Evolutionary conservation across 2,113 vertebrate genomes (phyloP).

Genomic region (Alectura lathami): DNA sequence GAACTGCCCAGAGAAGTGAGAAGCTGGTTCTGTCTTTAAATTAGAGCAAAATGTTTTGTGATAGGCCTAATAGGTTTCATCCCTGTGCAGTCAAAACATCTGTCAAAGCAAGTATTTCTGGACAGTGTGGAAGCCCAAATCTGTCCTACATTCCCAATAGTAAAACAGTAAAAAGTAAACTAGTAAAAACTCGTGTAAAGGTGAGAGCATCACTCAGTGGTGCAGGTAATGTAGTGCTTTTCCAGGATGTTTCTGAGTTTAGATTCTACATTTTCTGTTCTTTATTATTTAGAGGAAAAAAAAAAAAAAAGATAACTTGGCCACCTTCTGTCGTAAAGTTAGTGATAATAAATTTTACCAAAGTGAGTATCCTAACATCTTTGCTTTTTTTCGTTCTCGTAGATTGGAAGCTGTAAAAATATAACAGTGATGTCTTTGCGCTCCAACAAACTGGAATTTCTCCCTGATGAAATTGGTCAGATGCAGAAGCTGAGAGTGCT

Average conservation of each 20-base stretch:
- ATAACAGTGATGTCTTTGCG: conserved; percentile 98
- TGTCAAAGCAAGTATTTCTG: background rate
- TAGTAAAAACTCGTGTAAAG: background rate
- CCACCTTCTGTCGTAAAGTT: background rate
- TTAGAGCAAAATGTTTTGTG: background rate
- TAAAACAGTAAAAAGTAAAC: background rate
- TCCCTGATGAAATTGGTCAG: conserved; percentile 97
- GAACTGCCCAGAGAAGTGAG: conserved; percentile 94
- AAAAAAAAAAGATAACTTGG: background rate
- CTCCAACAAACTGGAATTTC: conserved; percentile 97
- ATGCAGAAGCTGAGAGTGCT: conserved; percentile 98
- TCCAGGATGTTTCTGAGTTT: rapidly evolving
- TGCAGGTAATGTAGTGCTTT: rapidly evolving
- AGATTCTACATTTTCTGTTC: background rate
- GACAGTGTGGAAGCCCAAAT: rapidly evolving
- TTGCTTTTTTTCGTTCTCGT: background rate
- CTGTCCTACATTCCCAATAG: background rate
- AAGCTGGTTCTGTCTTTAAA: background rate
- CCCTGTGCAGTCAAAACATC: background rate
- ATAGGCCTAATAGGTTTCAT: background rate
- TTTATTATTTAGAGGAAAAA: background rate
- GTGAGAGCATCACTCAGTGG: background rate
- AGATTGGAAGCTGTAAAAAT: conserved; percentile 98
- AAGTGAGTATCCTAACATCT: background rate
- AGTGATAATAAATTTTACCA: background rate